Evolutionary conservation across 2,888 invertebrate species (phyloP).

Genomic region (Myathropa florea): DNA sequence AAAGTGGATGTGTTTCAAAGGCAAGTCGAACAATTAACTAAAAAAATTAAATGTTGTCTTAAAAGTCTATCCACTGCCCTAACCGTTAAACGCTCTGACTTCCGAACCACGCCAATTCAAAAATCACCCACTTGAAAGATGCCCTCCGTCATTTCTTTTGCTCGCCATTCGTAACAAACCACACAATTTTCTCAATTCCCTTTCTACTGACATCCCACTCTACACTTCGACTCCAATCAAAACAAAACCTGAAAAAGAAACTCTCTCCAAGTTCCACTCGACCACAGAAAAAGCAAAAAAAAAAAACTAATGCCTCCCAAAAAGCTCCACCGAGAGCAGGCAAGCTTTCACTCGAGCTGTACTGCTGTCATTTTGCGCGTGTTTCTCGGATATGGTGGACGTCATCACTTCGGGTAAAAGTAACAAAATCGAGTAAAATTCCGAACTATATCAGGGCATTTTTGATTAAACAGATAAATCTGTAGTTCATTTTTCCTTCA

Average conservation of each 20-base stretch:
- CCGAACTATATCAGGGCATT: constrained; percentile 25
- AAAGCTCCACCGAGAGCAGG: constrained; percentile 11
- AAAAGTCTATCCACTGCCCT: too few species aligned
- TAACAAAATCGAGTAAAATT: constrained; percentile 36
- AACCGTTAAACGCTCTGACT: neutral
- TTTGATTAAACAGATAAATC: constrained; percentile 21
- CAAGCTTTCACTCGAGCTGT: constrained; percentile 38
- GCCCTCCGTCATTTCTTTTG: neutral
- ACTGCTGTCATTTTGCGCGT: constrained; percentile 62
- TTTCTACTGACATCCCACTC: constrained; percentile 18
- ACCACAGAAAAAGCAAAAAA: neutral
- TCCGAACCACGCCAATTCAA: neutral
- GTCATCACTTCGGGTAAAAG: constrained; percentile 56
- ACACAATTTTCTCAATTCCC: neutral
- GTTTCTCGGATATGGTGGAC: constrained; percentile 62
- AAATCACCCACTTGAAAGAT: neutral
- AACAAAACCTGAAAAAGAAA: constrained; percentile 4
- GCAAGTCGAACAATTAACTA: too few species aligned
- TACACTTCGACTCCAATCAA: neutral
- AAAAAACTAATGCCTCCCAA: neutral
- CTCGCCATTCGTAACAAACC: constrained; percentile 8
- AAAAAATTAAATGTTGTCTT: too few species aligned
- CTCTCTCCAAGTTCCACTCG: neutral
- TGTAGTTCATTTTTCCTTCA: neutral
- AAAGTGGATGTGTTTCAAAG: too few species aligned